Base-by-base conservation (phyloP, 1,140 invertebrate species). In the Hylaeus volcanicus region DNA sequence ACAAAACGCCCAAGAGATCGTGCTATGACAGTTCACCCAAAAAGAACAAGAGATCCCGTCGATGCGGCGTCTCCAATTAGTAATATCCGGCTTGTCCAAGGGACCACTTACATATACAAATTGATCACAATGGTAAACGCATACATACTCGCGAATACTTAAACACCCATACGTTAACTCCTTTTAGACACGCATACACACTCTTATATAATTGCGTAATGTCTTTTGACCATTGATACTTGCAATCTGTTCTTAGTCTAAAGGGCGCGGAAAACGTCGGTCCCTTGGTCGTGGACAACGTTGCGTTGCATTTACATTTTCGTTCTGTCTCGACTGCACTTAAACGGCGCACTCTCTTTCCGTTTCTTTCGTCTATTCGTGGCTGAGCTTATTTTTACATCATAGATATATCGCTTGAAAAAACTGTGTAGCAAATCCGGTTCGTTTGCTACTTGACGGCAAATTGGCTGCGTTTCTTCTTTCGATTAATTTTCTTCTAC, bases 121-220 rank as follows among this genome's bases (percentile, higher is more conserved):
- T 84, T 86, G 53, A 87, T 87, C 85, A 86, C 85, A 87, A 84
- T 86, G 26, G 61, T 84, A 76, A 79, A 82, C 64, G 66, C 81
- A 74, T 65, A 74, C 77, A 64, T 80, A 61, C 58, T n/a, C 77
- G 43, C 65, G 74, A 56, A 26, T 71, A 76, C 51, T 66, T 58
- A 71, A 43, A 41, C 64, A 77, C 60, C 64, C 58, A 77, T 53
- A 61, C 58, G 43, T 61, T 74, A n/a, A 39, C 45, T 66, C 48
- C 56, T 55, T 64, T 69, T 56, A 74, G 61, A 63, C 60, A 71
- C 60, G 74, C 77, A 75, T 41, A 79, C 68, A 66, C 58, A 61
- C 65, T 74, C 37, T 72, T 58, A 79, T 48, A 66, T 82, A 79
- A 79, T 73, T 72, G 75, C 37, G 61, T 51, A 66, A 53, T 75